Base-by-base conservation (phyloP, 2,797 vertebrate genomes). In the Distichodus sexfasciatus region DNA sequence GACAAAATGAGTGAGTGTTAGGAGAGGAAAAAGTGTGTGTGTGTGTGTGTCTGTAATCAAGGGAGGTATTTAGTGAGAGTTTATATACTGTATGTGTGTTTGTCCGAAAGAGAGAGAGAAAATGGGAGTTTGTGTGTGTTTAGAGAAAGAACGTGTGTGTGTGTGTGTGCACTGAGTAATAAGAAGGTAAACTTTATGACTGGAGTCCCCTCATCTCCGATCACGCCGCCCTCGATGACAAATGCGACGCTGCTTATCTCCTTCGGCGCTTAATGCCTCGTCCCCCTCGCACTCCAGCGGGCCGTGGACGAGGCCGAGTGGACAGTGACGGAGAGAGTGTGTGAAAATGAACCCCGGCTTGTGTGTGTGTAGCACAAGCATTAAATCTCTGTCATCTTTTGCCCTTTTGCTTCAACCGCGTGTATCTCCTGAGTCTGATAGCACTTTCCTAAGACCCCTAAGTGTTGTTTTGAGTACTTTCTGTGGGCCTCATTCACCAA, bases 381-480 rank as follows among this genome's bases (percentile, higher is more conserved):
- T 84, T 87, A 83, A 75, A 84, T 91, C 88, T 89, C 81, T 83
- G 87, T 87, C 87, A 87, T 79, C 84, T 79, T 77, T 80, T 88
- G 86, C 81, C 86, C 87, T 89, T 91, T 90, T 82, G 76, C 85
- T 87, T 87, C 85, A 89, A 82, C 87, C 89, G 86, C 82, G 74
- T 82, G 74, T 79, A 86, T 86, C 82, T 83, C 83, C 71, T 87
- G 84, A 84, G 87, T 84, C 68, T 76, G 17, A 65, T 51, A 50
- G 62, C 24, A 17, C 17, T 11, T 12, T 6, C 46, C 36, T 31
- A 38, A n/a, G n/a, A n/a, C n/a, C n/a, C n/a, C n/a, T n/a, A n/a
- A n/a, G n/a, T n/a, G n/a, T n/a, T n/a, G n/a, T n/a, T n/a, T 33
- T 23, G 31, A 35, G 46, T 46, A 43, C 8, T 38, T 12, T 2